Evolutionary conservation across 2,888 invertebrate species (phyloP), one percentile per base, ranked within the genome.

Genomic region (Tinea semifulvella): DNA sequence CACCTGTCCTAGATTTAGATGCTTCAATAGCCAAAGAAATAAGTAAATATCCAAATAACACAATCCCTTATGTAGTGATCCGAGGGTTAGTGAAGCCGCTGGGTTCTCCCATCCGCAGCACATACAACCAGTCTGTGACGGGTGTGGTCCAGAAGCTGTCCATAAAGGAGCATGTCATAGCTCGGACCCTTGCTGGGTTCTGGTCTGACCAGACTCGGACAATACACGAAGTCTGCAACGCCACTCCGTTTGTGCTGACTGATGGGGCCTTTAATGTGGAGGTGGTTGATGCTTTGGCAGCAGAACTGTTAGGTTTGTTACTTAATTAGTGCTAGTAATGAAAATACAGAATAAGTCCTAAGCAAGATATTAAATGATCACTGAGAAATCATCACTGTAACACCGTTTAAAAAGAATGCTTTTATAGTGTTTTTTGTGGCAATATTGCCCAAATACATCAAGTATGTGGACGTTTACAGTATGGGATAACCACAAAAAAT

Each of bases 181-280:
- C 91, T n/a, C 82, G 92, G 55, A 90, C 88, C 22, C 88, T 90
- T 3, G 88, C 90, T n/a, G 93, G 93, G 3, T 92, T 92, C 69
- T 93, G 93, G 93, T 88, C 90, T 0, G 91, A 94, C 56, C 89
- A 90, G 57, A 88, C 90, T 27, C 85, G 90, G 50, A 86, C 89
- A 1, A 87, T 94, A 49, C 89, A 92, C 58, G 89, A 91, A 57
- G 87, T 90, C 7, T 87, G 86, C 58, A 92, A 93, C 63, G 84
- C 87, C 43, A 89, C 92, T 59, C 94, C 94, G 2, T 95, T 95
- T 65, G 86, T 86, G 40, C 69, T 95, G 44, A 84, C 80, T 57
- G 83, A 79, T 56, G 87, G 87, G 10, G 73, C 75, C 19, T 66
- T 77, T 52, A 83, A 82, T 48, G 86, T 94, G 25, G 91, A 92